These are phyloP conservation scores for Collichthys lucidus DNA, from an alignment of 2,113 vertebrate genomes.

Conservation along the genomic window DNA sequence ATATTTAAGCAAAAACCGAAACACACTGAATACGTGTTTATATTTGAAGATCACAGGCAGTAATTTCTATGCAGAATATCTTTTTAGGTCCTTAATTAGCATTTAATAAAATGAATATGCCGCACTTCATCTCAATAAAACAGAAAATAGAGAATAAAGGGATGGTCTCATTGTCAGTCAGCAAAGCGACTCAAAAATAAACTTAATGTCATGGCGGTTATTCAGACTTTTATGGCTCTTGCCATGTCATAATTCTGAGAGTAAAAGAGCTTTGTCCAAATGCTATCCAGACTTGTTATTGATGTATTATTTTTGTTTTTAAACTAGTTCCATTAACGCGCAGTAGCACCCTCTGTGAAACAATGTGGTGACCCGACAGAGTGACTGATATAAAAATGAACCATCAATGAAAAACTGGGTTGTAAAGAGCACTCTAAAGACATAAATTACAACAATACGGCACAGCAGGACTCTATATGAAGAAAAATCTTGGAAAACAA, in stretches of 20 bases:
- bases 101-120: conserved; percentile 40
- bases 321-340: neutral
- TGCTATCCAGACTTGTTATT: neutral
- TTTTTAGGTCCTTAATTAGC: conserved; percentile 45
- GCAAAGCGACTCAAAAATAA: conserved; percentile 30
- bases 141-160: neutral
- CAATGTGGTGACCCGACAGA: conserved; percentile 20
- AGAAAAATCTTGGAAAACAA: conserved; percentile 59
- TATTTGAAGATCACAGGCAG: conserved; percentile 18
- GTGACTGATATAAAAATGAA: conserved; percentile 29
- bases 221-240: conserved; percentile 26
- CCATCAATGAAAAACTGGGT: conserved; percentile 37
- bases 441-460: conserved; percentile 20
- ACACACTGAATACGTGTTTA: neutral
- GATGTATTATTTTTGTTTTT: neutral
- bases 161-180: conserved; percentile 3
- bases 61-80: conserved; percentile 18
- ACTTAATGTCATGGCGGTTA: conserved; percentile 27
- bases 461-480: conserved; percentile 48
- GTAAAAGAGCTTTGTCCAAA: conserved; percentile 4
- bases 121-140: conserved; percentile 31
- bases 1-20: neutral
- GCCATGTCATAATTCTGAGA: neutral
- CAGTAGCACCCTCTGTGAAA: neutral
- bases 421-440: conserved; percentile 30